Evolutionary conservation across 2,113 vertebrate genomes (phyloP).

Genomic region (Eulacestoma nigropectus): DNA sequence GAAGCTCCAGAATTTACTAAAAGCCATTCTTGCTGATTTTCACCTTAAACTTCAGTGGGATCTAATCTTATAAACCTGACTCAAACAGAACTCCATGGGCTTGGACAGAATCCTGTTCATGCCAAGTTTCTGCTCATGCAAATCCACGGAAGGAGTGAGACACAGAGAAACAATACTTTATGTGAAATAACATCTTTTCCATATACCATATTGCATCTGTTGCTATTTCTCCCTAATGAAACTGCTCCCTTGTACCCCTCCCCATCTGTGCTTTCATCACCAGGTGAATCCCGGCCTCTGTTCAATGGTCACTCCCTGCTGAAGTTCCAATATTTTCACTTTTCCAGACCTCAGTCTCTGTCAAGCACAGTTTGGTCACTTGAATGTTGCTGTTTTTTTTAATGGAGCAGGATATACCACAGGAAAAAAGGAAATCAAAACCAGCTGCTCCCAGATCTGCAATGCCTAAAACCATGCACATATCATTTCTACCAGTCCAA

Average conservation of each 20-base stretch:
- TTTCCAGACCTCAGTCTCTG: neutral
- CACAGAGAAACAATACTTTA: neutral
- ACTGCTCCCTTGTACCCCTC: neutral
- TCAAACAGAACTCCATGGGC: accelerated
- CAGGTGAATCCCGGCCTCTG: neutral
- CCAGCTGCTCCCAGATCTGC: neutral
- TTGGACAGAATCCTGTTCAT: neutral
- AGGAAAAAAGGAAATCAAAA: neutral
- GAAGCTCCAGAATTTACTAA: neutral
- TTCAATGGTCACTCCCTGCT: neutral
- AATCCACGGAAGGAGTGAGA: neutral
- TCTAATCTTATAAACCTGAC: neutral
- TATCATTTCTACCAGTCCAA: neutral
- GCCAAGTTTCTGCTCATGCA: neutral
- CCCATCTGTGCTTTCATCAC: neutral
- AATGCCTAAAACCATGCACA: neutral
- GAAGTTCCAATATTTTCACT: neutral
- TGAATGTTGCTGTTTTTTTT: neutral
- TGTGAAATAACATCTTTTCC: neutral
- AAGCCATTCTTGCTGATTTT: neutral
- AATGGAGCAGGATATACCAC: neutral
- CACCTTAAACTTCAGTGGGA: neutral
- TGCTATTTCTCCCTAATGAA: neutral
- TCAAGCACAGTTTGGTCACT: neutral
- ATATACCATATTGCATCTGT: neutral